These are phyloP conservation scores for Drosophila tripunctata DNA, from an alignment of 2,888 invertebrate genomes.

Conservation along the genomic window DNA sequence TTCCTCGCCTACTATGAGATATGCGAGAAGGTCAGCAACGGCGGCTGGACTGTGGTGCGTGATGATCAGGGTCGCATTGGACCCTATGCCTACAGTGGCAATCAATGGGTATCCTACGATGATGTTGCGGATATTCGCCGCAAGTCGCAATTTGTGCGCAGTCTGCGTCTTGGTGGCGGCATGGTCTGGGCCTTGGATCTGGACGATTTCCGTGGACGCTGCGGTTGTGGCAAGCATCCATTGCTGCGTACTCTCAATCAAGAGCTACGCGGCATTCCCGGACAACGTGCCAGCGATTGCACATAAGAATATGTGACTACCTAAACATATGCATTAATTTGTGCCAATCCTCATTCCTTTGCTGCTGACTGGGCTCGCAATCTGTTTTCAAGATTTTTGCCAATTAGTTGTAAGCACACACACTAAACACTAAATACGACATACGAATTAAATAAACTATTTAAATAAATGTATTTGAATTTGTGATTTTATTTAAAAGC, in stretches of 20 bases:
- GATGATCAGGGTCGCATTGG: constrained; percentile 88
- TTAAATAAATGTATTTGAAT: constrained; percentile 9
- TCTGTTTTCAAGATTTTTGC: constrained; percentile 78
- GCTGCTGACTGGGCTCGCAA: constrained; percentile 60
- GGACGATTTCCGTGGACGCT: constrained; percentile 89
- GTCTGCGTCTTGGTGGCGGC: constrained; percentile 88
- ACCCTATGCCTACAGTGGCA: constrained; percentile 89
- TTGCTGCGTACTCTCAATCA: constrained; percentile 88
- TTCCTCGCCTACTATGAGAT: constrained; percentile 92
- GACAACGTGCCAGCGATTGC: constrained; percentile 84
- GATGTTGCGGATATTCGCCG: constrained; percentile 87
- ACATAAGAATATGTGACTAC: constrained; percentile 81
- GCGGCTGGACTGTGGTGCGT: constrained; percentile 87
- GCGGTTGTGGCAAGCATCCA: constrained; percentile 89
- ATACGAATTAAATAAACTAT: constrained; percentile 13
- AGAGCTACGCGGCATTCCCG: constrained; percentile 85
- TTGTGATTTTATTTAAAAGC: background rate
- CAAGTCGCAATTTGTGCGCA: constrained; percentile 87
- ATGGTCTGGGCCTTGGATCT: constrained; percentile 92
- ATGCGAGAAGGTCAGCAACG: constrained; percentile 86
- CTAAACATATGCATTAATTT: constrained; percentile 37
- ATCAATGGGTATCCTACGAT: constrained; percentile 93
- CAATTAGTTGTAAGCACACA: constrained; percentile 51
- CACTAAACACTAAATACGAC: too few species aligned
- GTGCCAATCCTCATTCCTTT: constrained; percentile 23